Evolutionary conservation across 2,113 vertebrate species (phyloP).

Genomic region (Epinephelus moara): DNA sequence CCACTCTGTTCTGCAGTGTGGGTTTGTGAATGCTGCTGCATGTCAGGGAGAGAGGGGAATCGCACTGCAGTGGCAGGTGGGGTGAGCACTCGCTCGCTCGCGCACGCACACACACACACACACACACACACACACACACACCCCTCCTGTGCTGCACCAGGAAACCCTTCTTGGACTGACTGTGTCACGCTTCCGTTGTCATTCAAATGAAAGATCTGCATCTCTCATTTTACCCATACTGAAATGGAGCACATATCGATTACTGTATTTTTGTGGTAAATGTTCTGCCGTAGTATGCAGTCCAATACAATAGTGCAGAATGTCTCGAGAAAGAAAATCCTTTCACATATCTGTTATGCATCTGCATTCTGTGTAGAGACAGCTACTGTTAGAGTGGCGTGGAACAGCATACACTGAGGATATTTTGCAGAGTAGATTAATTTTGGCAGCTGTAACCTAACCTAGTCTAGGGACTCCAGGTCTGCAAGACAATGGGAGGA

Average conservation of each 20-base stretch:
- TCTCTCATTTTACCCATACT: background rate
- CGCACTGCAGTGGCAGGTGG: conserved; percentile 76
- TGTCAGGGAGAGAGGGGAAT: conserved; percentile 72
- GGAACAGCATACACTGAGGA: background rate
- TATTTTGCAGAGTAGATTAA: background rate
- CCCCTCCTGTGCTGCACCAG: conserved; percentile 59
- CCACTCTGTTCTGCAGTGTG: conserved; percentile 83
- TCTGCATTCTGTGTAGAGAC: background rate
- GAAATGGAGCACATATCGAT: background rate
- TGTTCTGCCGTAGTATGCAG: background rate
- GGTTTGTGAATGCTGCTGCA: conserved; percentile 76
- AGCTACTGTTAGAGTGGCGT: background rate
- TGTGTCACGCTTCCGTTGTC: conserved; percentile 42
- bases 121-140: conserved; percentile 21
- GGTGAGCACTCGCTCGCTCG: conserved; percentile 24
- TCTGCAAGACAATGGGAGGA: background rate
- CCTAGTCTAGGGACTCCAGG: background rate
- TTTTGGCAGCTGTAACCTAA: background rate
- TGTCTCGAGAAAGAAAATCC: background rate
- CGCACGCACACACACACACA: conserved; percentile 17
- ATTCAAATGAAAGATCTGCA: conserved; percentile 22
- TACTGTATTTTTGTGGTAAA: background rate
- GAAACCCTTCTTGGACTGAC: conserved; percentile 67
- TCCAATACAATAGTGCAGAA: background rate
- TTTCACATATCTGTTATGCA: background rate